Base-by-base conservation (phyloP, 2,113 vertebrate genomes). In the Oostethus manadensis region DNA sequence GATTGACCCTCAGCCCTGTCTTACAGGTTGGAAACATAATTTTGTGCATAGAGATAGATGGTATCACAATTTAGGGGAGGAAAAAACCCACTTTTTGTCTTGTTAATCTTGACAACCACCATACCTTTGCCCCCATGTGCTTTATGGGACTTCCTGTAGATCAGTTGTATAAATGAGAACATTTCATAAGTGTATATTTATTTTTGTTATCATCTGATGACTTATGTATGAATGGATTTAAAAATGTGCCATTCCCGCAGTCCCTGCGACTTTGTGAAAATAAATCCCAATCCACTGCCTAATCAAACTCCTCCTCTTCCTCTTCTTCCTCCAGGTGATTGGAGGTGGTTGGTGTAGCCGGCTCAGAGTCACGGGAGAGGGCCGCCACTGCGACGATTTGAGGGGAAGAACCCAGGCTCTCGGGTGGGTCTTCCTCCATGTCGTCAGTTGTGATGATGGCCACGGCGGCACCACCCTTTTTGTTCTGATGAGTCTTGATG, bases 401-500 rank as follows among this genome's bases (percentile, higher is more conserved):
- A 65, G 97, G 95, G 68, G 95, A 95, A 67, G 93, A 92, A 56
- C 90, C 90, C 74, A 97, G 91, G 82, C 91, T 93, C 83, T 96
- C 94, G 43, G 93, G 92, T 70, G 92, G 90, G 47, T 94, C 93
- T 89, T 95, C 93, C 83, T 98, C 95, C 92, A 98, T 91, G 89
- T 96, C 94, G 68, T 93, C 94, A 16, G 96, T 97, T 85, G 94
- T 98, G 87, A 99, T 94, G 87, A 99, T 98, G 79, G 95, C 93
- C 84, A 98, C 91, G 13, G 95, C 92, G 1, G 94, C 91, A 15
- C 94, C 94, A 47, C 93, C 93, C 74, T 98, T 98, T 89, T 99
- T 99, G 91, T 98, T 98, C 90, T 98, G 96, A 82, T 99, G 97
- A 5, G 97, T 99, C 90, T 99, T 99, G 86, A 98, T 95, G 80